Evolutionary conservation across 2,797 vertebrate genomes (phyloP).

Genomic region (Sebastolobus alascanus): DNA sequence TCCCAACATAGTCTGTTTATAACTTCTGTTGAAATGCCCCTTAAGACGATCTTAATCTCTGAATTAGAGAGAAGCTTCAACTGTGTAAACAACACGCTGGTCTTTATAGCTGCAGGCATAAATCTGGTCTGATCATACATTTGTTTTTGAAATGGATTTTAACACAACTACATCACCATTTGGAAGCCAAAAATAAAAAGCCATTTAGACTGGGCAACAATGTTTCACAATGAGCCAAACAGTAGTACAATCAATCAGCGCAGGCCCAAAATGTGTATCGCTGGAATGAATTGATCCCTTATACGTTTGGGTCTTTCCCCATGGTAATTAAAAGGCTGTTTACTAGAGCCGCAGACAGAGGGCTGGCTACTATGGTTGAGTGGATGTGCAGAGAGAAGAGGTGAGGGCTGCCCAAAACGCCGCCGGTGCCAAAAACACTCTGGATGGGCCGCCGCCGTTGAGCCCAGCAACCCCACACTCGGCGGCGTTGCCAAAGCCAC

Average conservation of each 20-base stretch:
- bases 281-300: conserved; percentile 47
- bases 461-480: conserved; percentile 56
- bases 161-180: background rate
- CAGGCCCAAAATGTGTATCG: conserved; percentile 11
- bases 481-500: conserved; percentile 50
- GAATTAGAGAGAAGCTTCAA: conserved; percentile 31
- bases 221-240: conserved; percentile 8
- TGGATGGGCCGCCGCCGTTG: conserved; percentile 46
- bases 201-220: background rate
- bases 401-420: conserved; percentile 57
- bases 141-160: conserved; percentile 7
- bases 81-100: conserved; percentile 14
- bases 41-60: conserved; percentile 33
- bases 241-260: conserved; percentile 15
- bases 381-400: conserved; percentile 53
- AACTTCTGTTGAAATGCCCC: conserved; percentile 10
- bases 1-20: background rate
- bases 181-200: conserved; percentile 4
- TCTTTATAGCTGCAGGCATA: background rate
- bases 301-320: conserved; percentile 37
- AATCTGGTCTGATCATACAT: conserved; percentile 25
- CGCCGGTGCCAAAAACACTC: conserved; percentile 69
- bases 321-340: conserved; percentile 73
- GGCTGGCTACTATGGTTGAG: conserved; percentile 52
- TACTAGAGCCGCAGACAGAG: conserved; percentile 50